Evolutionary conservation across 1,140 invertebrate species (phyloP), one percentile per base, ranked within the genome.

Genomic region (Brachionus asplanchnoidis): DNA sequence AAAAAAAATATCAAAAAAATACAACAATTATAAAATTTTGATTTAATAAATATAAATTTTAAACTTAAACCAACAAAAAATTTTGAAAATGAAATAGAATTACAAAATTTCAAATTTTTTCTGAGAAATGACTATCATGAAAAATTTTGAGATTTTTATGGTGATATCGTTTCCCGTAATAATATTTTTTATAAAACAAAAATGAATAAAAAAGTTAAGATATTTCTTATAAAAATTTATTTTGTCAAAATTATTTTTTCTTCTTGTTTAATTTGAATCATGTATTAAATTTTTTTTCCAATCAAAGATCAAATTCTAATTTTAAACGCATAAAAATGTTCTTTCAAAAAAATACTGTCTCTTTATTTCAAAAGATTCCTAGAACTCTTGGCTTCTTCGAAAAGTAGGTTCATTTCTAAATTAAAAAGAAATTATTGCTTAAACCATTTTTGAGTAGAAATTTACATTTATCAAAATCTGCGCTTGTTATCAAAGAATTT

Each of bases 401-500:
- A 77, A 77, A 26, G 73, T 77, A 50, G 26, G 46, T 7, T 9
- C 26, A 1, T 23, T 28, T 12, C 1, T 26, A 5, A 26, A 7
- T 50, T 50, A 14, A 9, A 46, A 28, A 12, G 5, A 14, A 50
- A 17, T 50, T 46, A 6, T 14, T 28, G 0, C 11, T 23, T 20
- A 20, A 3, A 8, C 9, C 20, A 20, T 75, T 20, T 20, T 12
- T 20, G 44, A 28, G 1, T 44, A 75, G 44, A 50, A 77, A 77
- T 46, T 77, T 77, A 14, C 73, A 77, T 26, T 50, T 50, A 17
- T 50, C 42, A 26, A 28, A 46, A 26, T 50, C 23, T 50, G 40
- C 73, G 12, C 20, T 77, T 9, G 73, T 50, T 50, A 50, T 44
- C 28, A 77, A 77, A 50, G 20, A 82, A 40, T 82, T 82, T 82